These are phyloP conservation scores for Anniella stebbinsi DNA, from an alignment of 2,797 vertebrate genomes.

Conservation along the genomic window DNA sequence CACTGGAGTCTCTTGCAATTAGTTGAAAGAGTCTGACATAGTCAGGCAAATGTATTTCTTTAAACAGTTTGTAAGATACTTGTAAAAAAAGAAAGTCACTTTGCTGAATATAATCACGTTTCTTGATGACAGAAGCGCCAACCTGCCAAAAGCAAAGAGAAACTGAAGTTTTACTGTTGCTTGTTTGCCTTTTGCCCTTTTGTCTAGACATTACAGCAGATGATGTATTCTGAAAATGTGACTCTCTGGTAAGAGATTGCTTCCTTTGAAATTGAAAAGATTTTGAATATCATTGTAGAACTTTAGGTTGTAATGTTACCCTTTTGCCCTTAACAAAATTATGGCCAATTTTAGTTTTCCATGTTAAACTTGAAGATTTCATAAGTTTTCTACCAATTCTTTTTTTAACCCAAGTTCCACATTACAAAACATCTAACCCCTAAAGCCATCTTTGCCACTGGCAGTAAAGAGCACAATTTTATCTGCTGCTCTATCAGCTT, in stretches of 20 bases:
- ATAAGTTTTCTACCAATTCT: neutral
- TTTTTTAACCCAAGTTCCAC: neutral
- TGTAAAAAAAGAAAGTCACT: neutral
- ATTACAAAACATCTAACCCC: neutral
- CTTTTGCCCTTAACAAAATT: neutral
- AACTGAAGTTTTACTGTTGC: neutral
- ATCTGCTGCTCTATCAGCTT: neutral
- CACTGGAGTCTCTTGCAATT: neutral
- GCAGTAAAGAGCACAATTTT: neutral
- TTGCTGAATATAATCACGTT: neutral
- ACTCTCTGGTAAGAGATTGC: neutral
- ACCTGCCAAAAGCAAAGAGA: constrained; percentile 9
- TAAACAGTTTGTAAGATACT: neutral
- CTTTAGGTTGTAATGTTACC: neutral
- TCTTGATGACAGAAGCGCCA: accelerated
- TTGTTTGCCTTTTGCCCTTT: neutral
- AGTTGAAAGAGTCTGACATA: neutral
- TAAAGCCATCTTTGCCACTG: neutral
- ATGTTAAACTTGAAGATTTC: neutral
- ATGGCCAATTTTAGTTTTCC: neutral
- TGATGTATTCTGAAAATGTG: constrained; percentile 1
- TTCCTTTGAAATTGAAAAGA: constrained; percentile 31
- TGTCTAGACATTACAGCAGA: constrained; percentile 24
- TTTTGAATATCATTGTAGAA: constrained; percentile 3
- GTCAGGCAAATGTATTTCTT: constrained; percentile 6